Conservation (phyloP, 2,888 invertebrate species). For the Eledona agricola region DNA sequence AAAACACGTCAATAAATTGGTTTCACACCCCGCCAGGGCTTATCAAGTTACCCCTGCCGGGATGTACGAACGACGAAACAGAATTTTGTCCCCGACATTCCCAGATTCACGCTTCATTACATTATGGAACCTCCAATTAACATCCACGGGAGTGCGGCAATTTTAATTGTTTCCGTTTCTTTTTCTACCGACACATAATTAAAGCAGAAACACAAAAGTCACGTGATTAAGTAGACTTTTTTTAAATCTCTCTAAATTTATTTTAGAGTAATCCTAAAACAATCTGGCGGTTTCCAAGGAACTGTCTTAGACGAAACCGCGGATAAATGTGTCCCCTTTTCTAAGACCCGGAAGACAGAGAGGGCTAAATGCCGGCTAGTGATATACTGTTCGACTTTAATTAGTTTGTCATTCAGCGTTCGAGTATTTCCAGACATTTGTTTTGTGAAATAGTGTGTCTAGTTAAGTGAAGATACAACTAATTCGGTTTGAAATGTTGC, state of each 20-base stretch:
- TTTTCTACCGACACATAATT: too few species aligned
- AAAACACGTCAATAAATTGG: slow-evolving; percentile 48
- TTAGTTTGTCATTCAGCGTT: slow-evolving; percentile 54
- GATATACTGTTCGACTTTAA: slow-evolving; percentile 53
- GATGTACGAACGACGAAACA: slow-evolving; percentile 18
- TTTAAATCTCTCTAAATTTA: slow-evolving; percentile 32
- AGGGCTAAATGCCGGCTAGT: slow-evolving; percentile 38
- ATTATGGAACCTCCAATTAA: slow-evolving; percentile 3
- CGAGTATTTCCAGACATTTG: slow-evolving; percentile 52
- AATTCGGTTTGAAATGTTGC: slow-evolving; percentile 41
- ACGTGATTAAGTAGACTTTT: slow-evolving; percentile 25
- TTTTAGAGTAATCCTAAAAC: slow-evolving; percentile 42
- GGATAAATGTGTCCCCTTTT: slow-evolving; percentile 34
- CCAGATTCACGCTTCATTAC: slow-evolving; percentile 11
- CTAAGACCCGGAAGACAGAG: slow-evolving; percentile 28
- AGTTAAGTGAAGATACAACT: slow-evolving; percentile 48
- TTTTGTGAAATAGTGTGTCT: slow-evolving; percentile 49
- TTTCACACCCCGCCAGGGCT: slow-evolving; percentile 42
- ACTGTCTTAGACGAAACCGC: slow-evolving; percentile 37
- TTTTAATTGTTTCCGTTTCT: slow-evolving; percentile 11
- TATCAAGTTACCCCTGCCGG: slow-evolving; percentile 36
- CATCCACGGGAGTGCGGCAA: slow-evolving; percentile 5
- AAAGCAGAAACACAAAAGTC: slow-evolving; percentile 13
- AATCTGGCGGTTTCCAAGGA: slow-evolving; percentile 42
- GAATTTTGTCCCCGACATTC: slow-evolving; percentile 8